Base-by-base conservation (phyloP, 2,113 vertebrate genomes). In the Martes martes region DNA sequence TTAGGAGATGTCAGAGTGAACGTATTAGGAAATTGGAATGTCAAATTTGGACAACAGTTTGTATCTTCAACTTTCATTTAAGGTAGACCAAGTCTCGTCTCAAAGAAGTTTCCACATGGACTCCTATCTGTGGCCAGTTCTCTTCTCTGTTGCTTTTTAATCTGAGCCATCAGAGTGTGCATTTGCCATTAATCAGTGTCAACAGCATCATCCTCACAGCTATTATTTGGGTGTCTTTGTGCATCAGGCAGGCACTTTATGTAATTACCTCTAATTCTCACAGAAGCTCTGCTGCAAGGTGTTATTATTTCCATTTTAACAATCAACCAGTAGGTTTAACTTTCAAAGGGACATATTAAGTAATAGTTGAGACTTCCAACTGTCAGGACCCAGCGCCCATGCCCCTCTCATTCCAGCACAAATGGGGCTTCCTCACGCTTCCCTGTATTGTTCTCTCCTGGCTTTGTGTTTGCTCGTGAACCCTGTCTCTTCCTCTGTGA, bases 21-120 rank as follows among this genome's bases (percentile, higher is more conserved):
- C 6, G 0, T 74, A 52, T 65, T 79, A 47, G 83, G 47, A 89
- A 31, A 57, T 19, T 80, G 80, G 7, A 65, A 87, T 84, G 67
- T 90, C 42, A 39, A 55, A 21, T 76, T 36, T 26, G 50, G 86
- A 80, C 71, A 26, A 31, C 6, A 26, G n/a, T 47, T 95, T 80
- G 21, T 19, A 8, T 92, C n/a, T 61, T 89, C 65, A 69, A 2
- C 24, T 79, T 95, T 83, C 26, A 78, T 79, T 84, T 55, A 89
- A 85, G 33, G n/a, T 63, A 57, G 23, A 55, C 28, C 33, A 63
- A 91, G 21, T 45, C 36, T 94, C 14, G 28, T 33, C 39, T 50
- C 33, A 23, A 50, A 83, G 55, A 88, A n/a, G 42, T 81, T 84
- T 85, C 26, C 36, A 45, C 16, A 28, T 0, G 23, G 67, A 24